Percentiles rank a stretch among this genome's conserved stretches.
Conservation (phyloP, 2,888 invertebrate genomes). For the Monochamus alternatus region DNA sequence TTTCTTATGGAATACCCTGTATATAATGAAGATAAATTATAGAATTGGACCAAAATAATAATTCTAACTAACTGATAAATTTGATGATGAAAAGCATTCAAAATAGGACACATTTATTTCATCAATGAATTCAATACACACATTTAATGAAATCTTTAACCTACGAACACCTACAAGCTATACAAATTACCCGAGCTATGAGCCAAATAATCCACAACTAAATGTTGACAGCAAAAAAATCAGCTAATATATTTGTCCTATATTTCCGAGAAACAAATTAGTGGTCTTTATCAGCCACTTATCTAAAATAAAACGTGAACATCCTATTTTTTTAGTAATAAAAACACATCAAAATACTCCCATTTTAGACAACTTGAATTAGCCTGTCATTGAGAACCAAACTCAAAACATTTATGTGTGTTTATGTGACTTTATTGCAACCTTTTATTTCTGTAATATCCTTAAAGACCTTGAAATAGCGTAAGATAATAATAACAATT, state of each 20-base stretch:
- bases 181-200: background rate
- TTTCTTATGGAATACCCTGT: too few relatives aligned
- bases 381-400: too few relatives aligned
- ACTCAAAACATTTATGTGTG: too few relatives aligned
- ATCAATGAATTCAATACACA: background rate
- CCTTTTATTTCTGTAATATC: too few relatives aligned
- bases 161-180: background rate
- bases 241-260: background rate
- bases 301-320: conserved; percentile 1
- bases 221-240: background rate
- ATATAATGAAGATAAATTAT: too few relatives aligned
- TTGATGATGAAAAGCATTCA: background rate
- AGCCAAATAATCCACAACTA: background rate
- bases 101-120: background rate
- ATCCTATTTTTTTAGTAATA: background rate
- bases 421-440: too few relatives aligned
- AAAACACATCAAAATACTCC: too few relatives aligned
- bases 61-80: too few relatives aligned
- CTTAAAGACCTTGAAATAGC: background rate
- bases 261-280: conserved; percentile 1
- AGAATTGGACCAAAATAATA: too few relatives aligned
- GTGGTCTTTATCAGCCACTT: background rate
- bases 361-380: too few relatives aligned
- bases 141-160: background rate
- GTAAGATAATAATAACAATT: background rate